Base-by-base conservation (phyloP, 1,140 invertebrate genomes). In the Drosophila erecta region DNA sequence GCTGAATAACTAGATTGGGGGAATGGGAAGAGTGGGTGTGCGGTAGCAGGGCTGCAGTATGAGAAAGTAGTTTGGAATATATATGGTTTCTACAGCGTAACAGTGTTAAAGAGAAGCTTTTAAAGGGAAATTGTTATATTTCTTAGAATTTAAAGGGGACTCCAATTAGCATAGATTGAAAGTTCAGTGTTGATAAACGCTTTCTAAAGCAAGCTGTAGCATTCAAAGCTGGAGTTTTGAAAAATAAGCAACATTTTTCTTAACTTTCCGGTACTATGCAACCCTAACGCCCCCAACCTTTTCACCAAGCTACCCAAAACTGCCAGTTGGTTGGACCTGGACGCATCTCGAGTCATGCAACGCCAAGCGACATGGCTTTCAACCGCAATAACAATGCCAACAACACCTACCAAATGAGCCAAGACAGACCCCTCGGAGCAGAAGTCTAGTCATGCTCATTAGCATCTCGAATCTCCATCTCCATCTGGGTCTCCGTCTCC, bases 401-500 rank as follows among this genome's bases (percentile, higher is more conserved):
- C 59, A 78, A 78, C 76, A 85, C 72, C 81, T 80, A 66, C 67
- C 62, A 67, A 78, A 72, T 62, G 49, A 66, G 64, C 77, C 54
- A 50, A 50, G 27, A 11, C 47, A 54, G 51, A 30, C 66, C 37
- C 7, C 33, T 43, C 12, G 57, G 15, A 40, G 74, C 78, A 87
- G 77, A 47, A 78, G 81, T 86, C 81, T 86, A 86, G 81, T 86
- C 81, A 86, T 86, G 81, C 81, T 86, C 81, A 86, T 86, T 86
- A 87, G 81, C 81, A 86, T 86, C 83, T 49, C 53, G 54, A 58
- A 49, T 27, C 46, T 43, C 56, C 41, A 38, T 40, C 57, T 27
- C 14, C 8, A 37, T 27, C 37, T 43, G 56, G 41, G 30, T 49
- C 33, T 35, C 10, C 12, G 27, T 46, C 40, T 33, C 15, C 11